These are phyloP conservation scores for Perodicticus potto DNA, from an alignment of 2,797 vertebrate species.

Conservation along the genomic window DNA sequence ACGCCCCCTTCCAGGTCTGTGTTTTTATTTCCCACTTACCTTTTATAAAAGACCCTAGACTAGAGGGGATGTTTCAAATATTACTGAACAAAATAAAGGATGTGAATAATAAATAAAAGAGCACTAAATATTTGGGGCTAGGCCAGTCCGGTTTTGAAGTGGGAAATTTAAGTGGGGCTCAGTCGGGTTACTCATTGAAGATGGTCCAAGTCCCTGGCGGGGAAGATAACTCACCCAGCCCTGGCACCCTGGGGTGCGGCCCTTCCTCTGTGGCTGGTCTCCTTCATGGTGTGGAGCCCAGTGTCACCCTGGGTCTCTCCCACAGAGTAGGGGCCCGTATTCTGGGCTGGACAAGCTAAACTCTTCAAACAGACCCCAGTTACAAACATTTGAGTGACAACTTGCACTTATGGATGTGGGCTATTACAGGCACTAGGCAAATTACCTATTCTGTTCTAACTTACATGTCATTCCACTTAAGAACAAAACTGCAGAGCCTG, in stretches of 20 bases:
- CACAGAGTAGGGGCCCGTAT: background rate
- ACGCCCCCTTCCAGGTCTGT: background rate
- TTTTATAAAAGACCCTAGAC: background rate
- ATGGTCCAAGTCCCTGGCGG: background rate
- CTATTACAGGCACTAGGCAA: too few relatives aligned
- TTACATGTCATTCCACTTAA: too few relatives aligned
- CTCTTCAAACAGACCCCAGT: background rate
- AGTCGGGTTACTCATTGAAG: rapidly evolving
- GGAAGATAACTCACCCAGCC: background rate
- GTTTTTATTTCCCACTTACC: background rate
- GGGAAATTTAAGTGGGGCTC: background rate
- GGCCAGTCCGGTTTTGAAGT: too few relatives aligned
- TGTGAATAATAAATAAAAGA: too few relatives aligned
- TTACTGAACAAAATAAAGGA: background rate
- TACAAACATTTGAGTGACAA: too few relatives aligned
- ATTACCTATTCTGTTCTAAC: too few relatives aligned
- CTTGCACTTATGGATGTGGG: too few relatives aligned
- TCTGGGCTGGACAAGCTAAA: background rate
- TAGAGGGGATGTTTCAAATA: background rate
- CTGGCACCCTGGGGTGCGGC: background rate
- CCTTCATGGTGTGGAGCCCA: background rate
- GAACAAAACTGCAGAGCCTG: too few relatives aligned
- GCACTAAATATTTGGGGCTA: background rate
- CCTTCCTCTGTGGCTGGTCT: background rate
- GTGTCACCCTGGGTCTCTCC: background rate